Conservation (phyloP, 2,888 invertebrate species). For the Epinotia ramella region DNA sequence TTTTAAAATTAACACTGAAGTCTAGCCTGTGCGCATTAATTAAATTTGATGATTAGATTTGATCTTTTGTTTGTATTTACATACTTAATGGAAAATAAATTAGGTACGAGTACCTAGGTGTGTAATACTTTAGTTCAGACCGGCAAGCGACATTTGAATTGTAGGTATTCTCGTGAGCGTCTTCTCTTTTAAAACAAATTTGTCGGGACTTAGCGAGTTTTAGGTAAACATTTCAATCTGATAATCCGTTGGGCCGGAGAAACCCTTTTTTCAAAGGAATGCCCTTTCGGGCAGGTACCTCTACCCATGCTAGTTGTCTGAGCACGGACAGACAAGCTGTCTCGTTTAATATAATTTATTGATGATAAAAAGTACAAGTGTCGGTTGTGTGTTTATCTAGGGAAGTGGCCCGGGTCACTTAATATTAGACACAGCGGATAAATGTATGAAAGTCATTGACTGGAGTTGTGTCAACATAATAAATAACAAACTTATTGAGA, state of each 20-base stretch:
- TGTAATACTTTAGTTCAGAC: neutral
- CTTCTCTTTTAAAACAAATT: neutral
- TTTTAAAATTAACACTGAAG: neutral
- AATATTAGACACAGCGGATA: constrained; percentile 63
- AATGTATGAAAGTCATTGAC: constrained; percentile 32
- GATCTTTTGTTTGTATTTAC: neutral
- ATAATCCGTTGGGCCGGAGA: neutral
- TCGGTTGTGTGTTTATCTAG: constrained; percentile 41
- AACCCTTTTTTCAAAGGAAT: constrained; percentile 22
- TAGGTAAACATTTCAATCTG: constrained; percentile 12
- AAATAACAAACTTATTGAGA: neutral
- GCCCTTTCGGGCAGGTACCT: constrained; percentile 33
- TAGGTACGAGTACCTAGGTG: neutral
- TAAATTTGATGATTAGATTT: neutral
- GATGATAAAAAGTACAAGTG: constrained; percentile 28
- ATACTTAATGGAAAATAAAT: neutral
- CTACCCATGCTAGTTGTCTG: neutral
- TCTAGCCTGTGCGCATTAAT: neutral
- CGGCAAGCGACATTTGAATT: neutral
- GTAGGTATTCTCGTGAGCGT: neutral
- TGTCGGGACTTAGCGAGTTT: neutral
- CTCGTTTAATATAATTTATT: constrained; percentile 41
- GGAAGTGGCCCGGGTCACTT: constrained; percentile 63
- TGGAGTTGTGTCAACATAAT: constrained; percentile 9
- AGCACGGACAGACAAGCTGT: constrained; percentile 13